Evolutionary conservation across 2,113 vertebrate genomes (phyloP), one percentile per base, ranked within the genome.

Genomic region (Myiopsitta monachus): DNA sequence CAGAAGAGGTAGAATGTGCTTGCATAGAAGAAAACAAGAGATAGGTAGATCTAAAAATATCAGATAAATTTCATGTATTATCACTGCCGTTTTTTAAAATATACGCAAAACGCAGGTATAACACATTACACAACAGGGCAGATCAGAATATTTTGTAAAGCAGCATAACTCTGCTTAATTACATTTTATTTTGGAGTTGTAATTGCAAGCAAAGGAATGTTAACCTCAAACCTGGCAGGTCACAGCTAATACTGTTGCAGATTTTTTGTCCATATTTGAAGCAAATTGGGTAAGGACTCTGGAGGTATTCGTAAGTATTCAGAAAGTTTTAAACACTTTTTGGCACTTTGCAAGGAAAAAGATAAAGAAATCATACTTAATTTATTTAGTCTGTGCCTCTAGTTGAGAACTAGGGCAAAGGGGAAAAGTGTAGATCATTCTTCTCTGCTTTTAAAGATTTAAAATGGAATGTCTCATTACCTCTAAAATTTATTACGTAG

Each of bases 51-150:
- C 21, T 80, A 93, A 95, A 95, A 87, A 94, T 87, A 86, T 31
- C 51, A 94, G 73, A 85, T 83, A 44, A 14, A 36, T 92, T 88
- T 95, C 59, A 70, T 87, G n/a, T 94, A 64, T 82, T 92, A 33
- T 77, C 66, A 92, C 70, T 85, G 47, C 4, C 72, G 80, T 54
- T n/a, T 91, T 84, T 68, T 73, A n/a, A 94, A 82, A 61, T 75
- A 77, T 5, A 47, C 6, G 7, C 59, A 44, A 84, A 83, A 12
- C 23, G 36, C 7, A 18, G 12, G 11, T 70, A 43, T 69, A 88
- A 27, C 31, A 46, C 10, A 31, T 62, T 59, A n/a, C 33, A 61
- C 14, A 62, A 59, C 36, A 70, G 3, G 11, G 9, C 4, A 80
- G 39, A 67, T 70, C 18, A 67, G 54, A 92, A 79, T 44, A 31